Conservation (phyloP, 1,140 invertebrate genomes). For the Ceratina australensis region DNA sequence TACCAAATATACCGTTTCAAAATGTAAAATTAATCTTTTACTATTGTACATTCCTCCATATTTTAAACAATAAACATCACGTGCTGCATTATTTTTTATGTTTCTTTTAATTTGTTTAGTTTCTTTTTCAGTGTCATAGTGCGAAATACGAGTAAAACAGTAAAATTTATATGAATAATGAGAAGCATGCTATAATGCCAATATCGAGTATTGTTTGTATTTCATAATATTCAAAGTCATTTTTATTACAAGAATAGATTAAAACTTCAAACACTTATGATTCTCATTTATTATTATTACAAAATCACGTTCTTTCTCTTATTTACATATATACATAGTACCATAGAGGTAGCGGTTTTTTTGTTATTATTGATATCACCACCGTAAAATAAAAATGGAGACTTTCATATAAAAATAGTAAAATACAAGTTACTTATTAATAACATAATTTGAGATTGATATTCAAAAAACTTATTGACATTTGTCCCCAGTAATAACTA, state of each 20-base stretch:
- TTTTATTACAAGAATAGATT: neutral
- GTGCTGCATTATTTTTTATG: too few relatives aligned
- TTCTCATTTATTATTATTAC: slow-evolving; percentile 11
- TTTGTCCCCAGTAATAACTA: neutral
- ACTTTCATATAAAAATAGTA: slow-evolving; percentile 18
- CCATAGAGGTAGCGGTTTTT: slow-evolving; percentile 3
- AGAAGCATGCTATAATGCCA: too few relatives aligned
- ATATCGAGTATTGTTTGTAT: too few relatives aligned
- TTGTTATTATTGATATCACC: neutral
- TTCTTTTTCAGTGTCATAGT: too few relatives aligned
- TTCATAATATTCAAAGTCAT: too few relatives aligned
- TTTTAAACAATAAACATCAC: too few relatives aligned
- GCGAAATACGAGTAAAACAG: too few relatives aligned
- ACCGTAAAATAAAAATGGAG: neutral
- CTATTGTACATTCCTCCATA: too few relatives aligned
- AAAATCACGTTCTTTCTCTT: slow-evolving; percentile 20
- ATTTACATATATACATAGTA: slow-evolving; percentile 40
- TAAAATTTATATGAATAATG: too few relatives aligned
- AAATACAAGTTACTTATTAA: neutral
- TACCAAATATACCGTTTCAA: too few relatives aligned
- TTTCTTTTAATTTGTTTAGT: too few relatives aligned
- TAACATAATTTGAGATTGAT: neutral
- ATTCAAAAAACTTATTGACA: slow-evolving; percentile 1
- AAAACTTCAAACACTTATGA: neutral
- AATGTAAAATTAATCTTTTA: too few relatives aligned